Evolutionary conservation across 2,797 vertebrate genomes (phyloP), one percentile per base, ranked within the genome.

Genomic region (Sandelia bainsii): DNA sequence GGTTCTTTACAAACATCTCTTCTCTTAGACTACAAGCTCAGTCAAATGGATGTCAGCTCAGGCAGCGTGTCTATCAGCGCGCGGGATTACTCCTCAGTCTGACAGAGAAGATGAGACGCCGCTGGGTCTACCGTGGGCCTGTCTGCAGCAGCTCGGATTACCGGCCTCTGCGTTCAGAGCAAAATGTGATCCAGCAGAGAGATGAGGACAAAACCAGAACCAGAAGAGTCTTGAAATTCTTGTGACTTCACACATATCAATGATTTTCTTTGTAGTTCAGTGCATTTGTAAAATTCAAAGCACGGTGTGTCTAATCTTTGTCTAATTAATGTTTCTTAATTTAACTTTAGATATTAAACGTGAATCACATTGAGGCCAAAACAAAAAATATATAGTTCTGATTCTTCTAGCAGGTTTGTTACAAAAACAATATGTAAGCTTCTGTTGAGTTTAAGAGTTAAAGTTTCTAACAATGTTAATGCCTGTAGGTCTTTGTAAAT

Each of bases 71-170:
- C 77, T 17, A 20, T 65, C 79, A 64, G 53, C 77, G 49, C 79
- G 85, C 75, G 82, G 80, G 74, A 83, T 84, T 58, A 74, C 54
- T 67, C 46, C 37, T 40, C 71, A 1, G 6, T 70, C 72, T 32
- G 75, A 42, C 67, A 19, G 53, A 60, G 79, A 76, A 88, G 77
- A 81, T 45, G 77, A 89, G 82, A 75, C 29, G 75, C 65, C 20
- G 69, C 59, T 0, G 60, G 78, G 48, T 45, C 51, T 59, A 50
- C 79, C 39, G 84, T 1, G 61, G 75, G 73, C 60, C 80, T 4
- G 64, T 49, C 72, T 1, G 56, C 44, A 0, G 50, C 9, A 40
- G 82, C 74, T 93, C 90, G 8, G 77, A 84, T 93, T 92, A 86
- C 91, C n/a, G 25, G 71, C 77, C 72, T 69, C 81, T 72, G 80